Conservation (phyloP, 2,797 vertebrate genomes). For the Chaetophractus vellerosus region DNA sequence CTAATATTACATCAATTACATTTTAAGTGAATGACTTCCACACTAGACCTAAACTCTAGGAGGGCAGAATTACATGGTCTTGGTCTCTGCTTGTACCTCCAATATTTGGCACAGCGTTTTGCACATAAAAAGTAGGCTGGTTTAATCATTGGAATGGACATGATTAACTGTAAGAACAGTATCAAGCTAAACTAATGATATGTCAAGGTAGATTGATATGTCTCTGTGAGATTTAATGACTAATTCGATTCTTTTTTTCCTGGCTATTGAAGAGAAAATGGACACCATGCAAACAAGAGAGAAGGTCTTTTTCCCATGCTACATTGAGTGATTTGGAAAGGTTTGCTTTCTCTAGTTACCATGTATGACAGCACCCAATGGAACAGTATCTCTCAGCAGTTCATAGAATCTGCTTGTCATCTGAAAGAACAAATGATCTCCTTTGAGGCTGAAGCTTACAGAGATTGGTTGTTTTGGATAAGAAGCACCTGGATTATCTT, state of each 20-base stretch:
- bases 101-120: background rate
- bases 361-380: background rate
- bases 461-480: background rate
- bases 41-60: background rate
- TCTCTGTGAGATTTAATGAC: background rate
- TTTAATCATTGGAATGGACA: background rate
- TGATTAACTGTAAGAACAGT: conserved; percentile 33
- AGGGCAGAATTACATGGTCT: too few species aligned
- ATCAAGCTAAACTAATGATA: background rate
- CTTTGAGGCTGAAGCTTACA: background rate
- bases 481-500: background rate
- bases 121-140: background rate
- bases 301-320: background rate
- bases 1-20: background rate
- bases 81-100: background rate
- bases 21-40: background rate
- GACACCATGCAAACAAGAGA: background rate
- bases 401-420: background rate
- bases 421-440: background rate
- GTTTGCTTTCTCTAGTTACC: background rate
- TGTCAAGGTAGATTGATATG: background rate
- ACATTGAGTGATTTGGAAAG: background rate
- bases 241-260: background rate
- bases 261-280: background rate
- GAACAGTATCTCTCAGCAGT: background rate